Conservation (phyloP, 2,797 vertebrate genomes). For the Syncerus caffer region DNA sequence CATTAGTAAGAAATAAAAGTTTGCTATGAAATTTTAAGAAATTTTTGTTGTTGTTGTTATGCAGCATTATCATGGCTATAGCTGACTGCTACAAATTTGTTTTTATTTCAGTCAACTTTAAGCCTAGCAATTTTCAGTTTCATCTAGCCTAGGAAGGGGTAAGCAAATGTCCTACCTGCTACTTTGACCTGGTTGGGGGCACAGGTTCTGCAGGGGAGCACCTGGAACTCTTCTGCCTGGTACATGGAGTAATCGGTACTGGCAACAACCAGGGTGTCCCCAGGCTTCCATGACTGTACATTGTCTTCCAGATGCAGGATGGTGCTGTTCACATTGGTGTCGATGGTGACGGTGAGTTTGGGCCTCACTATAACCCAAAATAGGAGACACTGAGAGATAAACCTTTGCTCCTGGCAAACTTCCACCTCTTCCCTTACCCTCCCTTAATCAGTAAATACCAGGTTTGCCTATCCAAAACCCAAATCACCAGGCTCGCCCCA, state of each 20-base stretch:
- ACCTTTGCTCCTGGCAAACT: not conserved
- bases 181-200: slow-evolving; percentile 87
- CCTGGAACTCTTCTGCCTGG: slow-evolving; percentile 84
- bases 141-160: accelerated
- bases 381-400: not conserved
- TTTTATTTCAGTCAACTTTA: not conserved
- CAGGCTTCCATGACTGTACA: slow-evolving; percentile 78
- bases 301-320: slow-evolving; percentile 87
- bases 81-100: not conserved
- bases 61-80: not conserved
- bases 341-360: slow-evolving; percentile 88
- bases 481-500: slow-evolving; percentile 23
- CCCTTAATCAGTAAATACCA: not conserved
- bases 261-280: slow-evolving; percentile 79
- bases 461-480: slow-evolving; percentile 44
- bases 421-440: not conserved
- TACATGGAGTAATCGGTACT: slow-evolving; percentile 84
- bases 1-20: not conserved
- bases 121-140: not conserved
- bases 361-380: slow-evolving; percentile 87
- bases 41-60: not conserved
- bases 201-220: slow-evolving; percentile 84
- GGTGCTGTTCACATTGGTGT: slow-evolving; percentile 89
- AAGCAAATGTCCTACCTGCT: slow-evolving; percentile 82
- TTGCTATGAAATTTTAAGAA: not conserved